A percentile compares a stretch with the other conserved stretches of the same genome.
phyloP scores from a whole-genome alignment of 2,113 vertebrate genomes.

The Myxocyprinus asiaticus region DNA sequence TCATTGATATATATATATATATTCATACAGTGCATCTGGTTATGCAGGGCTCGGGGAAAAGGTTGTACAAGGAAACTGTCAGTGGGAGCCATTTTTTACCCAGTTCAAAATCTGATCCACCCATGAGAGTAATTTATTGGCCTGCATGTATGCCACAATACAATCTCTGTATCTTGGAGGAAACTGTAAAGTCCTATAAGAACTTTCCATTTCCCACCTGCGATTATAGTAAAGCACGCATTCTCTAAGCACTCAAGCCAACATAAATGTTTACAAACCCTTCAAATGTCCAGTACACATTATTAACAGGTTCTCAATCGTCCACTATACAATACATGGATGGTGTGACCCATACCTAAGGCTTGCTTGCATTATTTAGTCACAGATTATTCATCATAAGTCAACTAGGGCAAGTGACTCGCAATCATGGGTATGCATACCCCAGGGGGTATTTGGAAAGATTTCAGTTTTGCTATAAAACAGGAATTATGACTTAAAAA shows the following conservation, averaged over 20 bases:
- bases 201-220: conserved; percentile 34
- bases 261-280: conserved; percentile 32
- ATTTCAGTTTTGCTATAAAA: neutral
- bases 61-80: neutral
- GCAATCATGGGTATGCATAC: no score
- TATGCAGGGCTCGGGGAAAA: conserved; percentile 26
- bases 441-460: no score
- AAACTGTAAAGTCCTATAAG: conserved; percentile 25
- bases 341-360: conserved; percentile 17
- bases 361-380: neutral
- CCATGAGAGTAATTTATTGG: conserved; percentile 31
- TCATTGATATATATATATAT: conserved; percentile 15
- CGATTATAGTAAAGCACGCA: conserved; percentile 10
- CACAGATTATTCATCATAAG: conserved; percentile 8
- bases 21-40: neutral
- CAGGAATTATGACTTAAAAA: no score
- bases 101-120: conserved; percentile 7
- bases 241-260: conserved; percentile 11
- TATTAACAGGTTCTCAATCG: conserved; percentile 12
- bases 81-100: neutral
- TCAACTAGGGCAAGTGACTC: conserved; percentile 1
- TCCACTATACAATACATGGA: conserved; percentile 16
- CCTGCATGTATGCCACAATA: conserved; percentile 22
- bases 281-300: conserved; percentile 24
- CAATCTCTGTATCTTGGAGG: conserved; percentile 25